Evolutionary conservation across 2,113 vertebrate genomes (phyloP), one percentile per base, ranked within the genome.

Genomic region (Muntiacus muntjak): DNA sequence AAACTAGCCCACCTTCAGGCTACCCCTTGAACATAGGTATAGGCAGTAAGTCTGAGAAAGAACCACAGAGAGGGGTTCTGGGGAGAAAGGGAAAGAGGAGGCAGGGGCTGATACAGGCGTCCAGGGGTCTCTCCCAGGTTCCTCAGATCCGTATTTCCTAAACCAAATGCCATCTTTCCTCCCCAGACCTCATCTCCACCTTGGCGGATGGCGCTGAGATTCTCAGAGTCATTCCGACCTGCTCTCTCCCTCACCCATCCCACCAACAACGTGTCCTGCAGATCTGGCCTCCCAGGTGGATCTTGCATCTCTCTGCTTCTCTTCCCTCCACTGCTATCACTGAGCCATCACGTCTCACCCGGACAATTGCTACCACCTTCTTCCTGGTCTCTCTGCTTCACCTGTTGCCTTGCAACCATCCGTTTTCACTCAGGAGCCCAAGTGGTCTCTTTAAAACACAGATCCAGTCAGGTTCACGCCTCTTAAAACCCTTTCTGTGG

Each of bases 181-280:
- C 45, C 21, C 13, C 40, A 55, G 19, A 55, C 19, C 64, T 45
- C 21, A 25, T 6, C 54, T 6, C 28, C 85, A 10, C 17, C 25
- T 40, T 5, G 15, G 55, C 82, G 16, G 0, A 10, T 0, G 23
- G 43, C 0, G 1, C 50, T 26, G 19, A 13, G 12, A 25, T 45
- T 43, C 71, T 25, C 25, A 3, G 45, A 30, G 47, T 16, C n/a
- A 6, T 13, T 25, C 57, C 0, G 1, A 14, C 11, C 13, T 0
- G 1, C 28, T 13, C 7, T 28, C 7, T 3, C 52, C 28, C 12
- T 36, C 36, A 10, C 17, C 8, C 30, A 13, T 30, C 43, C 55
- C 0, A 0, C 40, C 47, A 28, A 15, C 16, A 13, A 9, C 12
- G 1, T 1, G 1, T 1, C 43, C 33, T 23, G 40, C 12, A 30